Conservation (phyloP, 2,797 vertebrate genomes). For the Protonibea diacanthus region DNA sequence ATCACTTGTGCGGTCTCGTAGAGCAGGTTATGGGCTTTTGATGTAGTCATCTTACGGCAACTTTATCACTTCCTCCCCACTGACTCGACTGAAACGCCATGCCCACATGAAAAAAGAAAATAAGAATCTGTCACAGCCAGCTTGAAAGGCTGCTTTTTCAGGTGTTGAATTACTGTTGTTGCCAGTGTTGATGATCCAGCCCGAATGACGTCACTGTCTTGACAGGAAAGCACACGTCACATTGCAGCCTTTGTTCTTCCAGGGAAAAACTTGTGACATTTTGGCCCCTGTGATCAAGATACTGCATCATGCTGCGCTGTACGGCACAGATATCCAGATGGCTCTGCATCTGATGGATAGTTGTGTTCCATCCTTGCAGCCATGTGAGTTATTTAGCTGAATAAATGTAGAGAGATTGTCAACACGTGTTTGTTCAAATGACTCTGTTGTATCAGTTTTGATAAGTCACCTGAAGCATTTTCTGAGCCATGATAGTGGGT, state of each 20-base stretch:
- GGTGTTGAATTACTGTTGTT: slow-evolving; percentile 73
- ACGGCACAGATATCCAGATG: not conserved
- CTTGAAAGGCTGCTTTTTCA: slow-evolving; percentile 71
- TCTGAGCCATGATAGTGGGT: slow-evolving; percentile 5
- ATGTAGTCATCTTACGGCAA: slow-evolving; percentile 69
- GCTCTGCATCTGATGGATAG: slow-evolving; percentile 25
- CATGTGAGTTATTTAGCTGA: slow-evolving; percentile 14
- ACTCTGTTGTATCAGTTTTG: slow-evolving; percentile 11
- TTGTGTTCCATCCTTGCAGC: slow-evolving; percentile 16
- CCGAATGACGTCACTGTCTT: slow-evolving; percentile 64
- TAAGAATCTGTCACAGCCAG: slow-evolving; percentile 47
- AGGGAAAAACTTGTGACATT: slow-evolving; percentile 45
- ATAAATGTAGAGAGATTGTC: not conserved
- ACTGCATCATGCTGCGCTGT: slow-evolving; percentile 10
- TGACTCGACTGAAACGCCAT: slow-evolving; percentile 58
- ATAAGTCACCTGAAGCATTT: slow-evolving; percentile 14
- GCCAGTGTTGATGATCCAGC: slow-evolving; percentile 52
- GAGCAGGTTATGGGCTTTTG: slow-evolving; percentile 64
- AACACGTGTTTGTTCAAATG: not conserved
- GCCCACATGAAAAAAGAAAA: slow-evolving; percentile 67
- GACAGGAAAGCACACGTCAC: slow-evolving; percentile 62
- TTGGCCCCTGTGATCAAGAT: slow-evolving; percentile 34
- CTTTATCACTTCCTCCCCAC: slow-evolving; percentile 71
- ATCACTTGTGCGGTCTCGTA: slow-evolving; percentile 55
- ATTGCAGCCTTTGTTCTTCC: slow-evolving; percentile 52